Evolutionary conservation across 2,113 vertebrate genomes (phyloP), one percentile per base, ranked within the genome.

Genomic region (Channa argus): DNA sequence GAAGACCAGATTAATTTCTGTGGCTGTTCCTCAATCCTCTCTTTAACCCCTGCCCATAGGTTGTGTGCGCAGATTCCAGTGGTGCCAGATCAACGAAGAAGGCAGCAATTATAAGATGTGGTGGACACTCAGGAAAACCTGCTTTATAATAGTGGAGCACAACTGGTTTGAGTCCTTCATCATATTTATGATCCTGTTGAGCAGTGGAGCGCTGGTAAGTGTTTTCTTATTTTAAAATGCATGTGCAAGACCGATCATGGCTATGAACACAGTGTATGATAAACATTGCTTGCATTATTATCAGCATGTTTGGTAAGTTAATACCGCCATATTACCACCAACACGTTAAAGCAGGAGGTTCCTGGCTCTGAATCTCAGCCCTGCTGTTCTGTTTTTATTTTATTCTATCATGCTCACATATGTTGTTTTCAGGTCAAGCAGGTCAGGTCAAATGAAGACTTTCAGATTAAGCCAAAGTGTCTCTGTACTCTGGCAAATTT

Each of bases 151-250:
- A 52, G 98, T 99, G 78, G 98, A 99, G 86, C 98, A 99, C 92
- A 99, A 98, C 93, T 99, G 98, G 98, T 99, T 99, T 79, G 98
- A 99, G 85, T 96, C 97, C 79, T 99, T 99, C 94, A 99, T 99
- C 90, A 98, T 99, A 88, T 98, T 99, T 92, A 99, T 99, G 98
- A 99, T 99, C 92, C 96, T 99, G 46, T 96, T 99, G 77, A 99
- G 98, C 95, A 99, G 98, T 4, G 97, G 97, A 15, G 98, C 98
- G 2, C 93, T 99, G 96, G 98, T 99, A 88, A 94, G 96, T 90
- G 37, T 12, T 51, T 38, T 56, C 61, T 45, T 63, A 9, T 60
- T 14, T 53, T 36, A 65, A 41, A 70, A 34, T 33, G 46, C 37
- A 46, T 50, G 11, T 46, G 37, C 12, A 52, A 46, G 46, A 37